phyloP scores from a whole-genome alignment of 1,140 invertebrate genomes.

The Drosophila willistoni region DNA sequence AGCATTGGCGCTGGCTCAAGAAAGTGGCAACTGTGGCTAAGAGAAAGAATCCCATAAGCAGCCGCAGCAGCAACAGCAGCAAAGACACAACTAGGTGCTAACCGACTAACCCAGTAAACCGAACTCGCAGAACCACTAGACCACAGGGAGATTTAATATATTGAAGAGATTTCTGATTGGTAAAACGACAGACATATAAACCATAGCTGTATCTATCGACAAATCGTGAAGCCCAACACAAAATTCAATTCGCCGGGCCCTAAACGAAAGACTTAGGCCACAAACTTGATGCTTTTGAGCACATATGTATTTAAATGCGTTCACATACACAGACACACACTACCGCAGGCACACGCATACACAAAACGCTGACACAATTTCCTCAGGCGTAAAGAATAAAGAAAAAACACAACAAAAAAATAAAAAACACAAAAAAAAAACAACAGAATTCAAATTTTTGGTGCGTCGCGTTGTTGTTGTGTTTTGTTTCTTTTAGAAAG shows the following conservation, averaged over 20 bases:
- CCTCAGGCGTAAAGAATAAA: slow-evolving; percentile 78
- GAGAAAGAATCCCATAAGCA: slow-evolving; percentile 56
- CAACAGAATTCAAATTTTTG: slow-evolving; percentile 73
- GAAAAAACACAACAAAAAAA: slow-evolving; percentile 43
- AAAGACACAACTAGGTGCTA: slow-evolving; percentile 64
- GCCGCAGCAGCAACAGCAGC: slow-evolving; percentile 24
- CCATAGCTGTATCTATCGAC: slow-evolving; percentile 8
- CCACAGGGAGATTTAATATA: slow-evolving; percentile 26
- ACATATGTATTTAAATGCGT: slow-evolving; percentile 14
- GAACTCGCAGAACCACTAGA: slow-evolving; percentile 73
- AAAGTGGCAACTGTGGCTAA: slow-evolving; percentile 57
- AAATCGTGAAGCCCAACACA: slow-evolving; percentile 34
- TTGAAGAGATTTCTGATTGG: slow-evolving; percentile 9
- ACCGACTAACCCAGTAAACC: slow-evolving; percentile 79
- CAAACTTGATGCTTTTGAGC: slow-evolving; percentile 46
- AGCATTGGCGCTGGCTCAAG: slow-evolving; percentile 38
- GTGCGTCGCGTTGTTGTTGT: slow-evolving; percentile 57
- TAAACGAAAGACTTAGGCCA: slow-evolving; percentile 75
- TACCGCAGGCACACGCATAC: slow-evolving; percentile 20
- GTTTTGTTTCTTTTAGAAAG: slow-evolving; percentile 72
- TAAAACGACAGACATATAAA: slow-evolving; percentile 14
- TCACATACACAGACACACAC: slow-evolving; percentile 30
- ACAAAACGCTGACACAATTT: slow-evolving; percentile 74
- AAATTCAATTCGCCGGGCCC: slow-evolving; percentile 60
- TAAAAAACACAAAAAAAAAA: not conserved